Conservation (phyloP, 2,888 invertebrate species). For the Mesorhabditis belari region DNA sequence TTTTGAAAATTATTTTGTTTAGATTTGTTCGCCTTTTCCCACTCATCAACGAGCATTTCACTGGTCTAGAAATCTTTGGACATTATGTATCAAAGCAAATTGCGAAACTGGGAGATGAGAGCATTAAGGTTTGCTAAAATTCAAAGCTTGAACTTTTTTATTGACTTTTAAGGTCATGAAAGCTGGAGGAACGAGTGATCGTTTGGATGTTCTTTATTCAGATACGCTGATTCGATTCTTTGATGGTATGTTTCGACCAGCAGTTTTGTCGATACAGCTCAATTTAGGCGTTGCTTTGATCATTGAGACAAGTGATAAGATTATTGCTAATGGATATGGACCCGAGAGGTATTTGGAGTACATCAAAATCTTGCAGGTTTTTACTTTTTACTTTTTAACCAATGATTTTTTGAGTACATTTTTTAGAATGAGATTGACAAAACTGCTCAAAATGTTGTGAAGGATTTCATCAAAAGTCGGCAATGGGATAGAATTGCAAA, state of each 20-base stretch:
- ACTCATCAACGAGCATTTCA: slow-evolving; percentile 78
- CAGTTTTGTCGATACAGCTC: neutral
- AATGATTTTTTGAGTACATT: too few relatives aligned
- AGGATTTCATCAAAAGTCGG: slow-evolving; percentile 19
- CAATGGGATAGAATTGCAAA: slow-evolving; percentile 6
- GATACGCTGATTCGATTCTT: slow-evolving; percentile 77
- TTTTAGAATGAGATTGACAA: slow-evolving; percentile 25
- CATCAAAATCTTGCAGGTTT: slow-evolving; percentile 67
- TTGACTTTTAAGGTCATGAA: slow-evolving; percentile 37
- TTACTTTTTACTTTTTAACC: neutral
- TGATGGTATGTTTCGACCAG: too few relatives aligned
- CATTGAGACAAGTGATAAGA: slow-evolving; percentile 78
- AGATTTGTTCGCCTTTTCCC: slow-evolving; percentile 91
- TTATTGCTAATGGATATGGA: slow-evolving; percentile 80
- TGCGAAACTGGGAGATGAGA: slow-evolving; percentile 57
- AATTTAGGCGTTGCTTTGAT: slow-evolving; percentile 67
- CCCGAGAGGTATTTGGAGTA: slow-evolving; percentile 70
- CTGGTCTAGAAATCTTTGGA: slow-evolving; percentile 80
- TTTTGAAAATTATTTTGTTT: too few relatives aligned
- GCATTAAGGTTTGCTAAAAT: too few relatives aligned
- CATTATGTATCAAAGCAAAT: slow-evolving; percentile 62
- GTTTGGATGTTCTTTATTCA: slow-evolving; percentile 72
- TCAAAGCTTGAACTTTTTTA: too few relatives aligned
- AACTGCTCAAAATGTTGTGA: slow-evolving; percentile 20
- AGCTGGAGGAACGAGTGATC: slow-evolving; percentile 59